Evolutionary conservation across 92 coral and sea anemone genomes (phyloP).

Genomic region (Epizoanthus stellaris): DNA sequence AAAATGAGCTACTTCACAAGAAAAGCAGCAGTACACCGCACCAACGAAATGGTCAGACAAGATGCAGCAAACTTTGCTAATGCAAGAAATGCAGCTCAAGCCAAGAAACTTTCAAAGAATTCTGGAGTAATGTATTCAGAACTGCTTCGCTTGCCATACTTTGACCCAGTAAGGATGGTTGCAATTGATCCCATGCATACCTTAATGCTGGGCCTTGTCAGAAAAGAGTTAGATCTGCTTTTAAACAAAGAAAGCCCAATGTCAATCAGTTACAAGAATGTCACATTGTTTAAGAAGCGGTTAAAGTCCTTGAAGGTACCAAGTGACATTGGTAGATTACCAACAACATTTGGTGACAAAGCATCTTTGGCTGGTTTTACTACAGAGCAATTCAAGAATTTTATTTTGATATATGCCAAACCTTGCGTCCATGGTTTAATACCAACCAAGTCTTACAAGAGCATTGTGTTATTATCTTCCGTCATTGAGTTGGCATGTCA

Average conservation of each 20-base stretch:
- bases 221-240: not conserved
- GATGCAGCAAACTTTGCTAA: constrained; percentile 8
- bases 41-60: constrained; percentile 25
- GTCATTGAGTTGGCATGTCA: constrained; percentile 51
- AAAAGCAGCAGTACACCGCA: constrained; percentile 9
- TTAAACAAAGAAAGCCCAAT: not conserved
- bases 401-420: constrained; percentile 20
- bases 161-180: constrained; percentile 26
- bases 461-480: constrained; percentile 32
- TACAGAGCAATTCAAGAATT: constrained; percentile 42
- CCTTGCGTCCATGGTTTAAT: constrained; percentile 42
- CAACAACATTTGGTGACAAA: constrained; percentile 44
- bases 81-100: not conserved
- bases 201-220: not conserved
- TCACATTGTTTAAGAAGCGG: constrained; percentile 13
- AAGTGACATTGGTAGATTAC: constrained; percentile 58
- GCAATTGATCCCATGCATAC: constrained; percentile 20
- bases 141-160: constrained; percentile 22
- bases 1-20: constrained; percentile 47
- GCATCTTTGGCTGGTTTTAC: constrained; percentile 45
- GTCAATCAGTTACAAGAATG: constrained; percentile 10
- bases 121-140: constrained; percentile 5
- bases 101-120: not conserved
- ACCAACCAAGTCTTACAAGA: constrained; percentile 33
- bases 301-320: constrained; percentile 48